Conservation (phyloP, 2,888 invertebrate species). For the Hemithea aestivaria region DNA sequence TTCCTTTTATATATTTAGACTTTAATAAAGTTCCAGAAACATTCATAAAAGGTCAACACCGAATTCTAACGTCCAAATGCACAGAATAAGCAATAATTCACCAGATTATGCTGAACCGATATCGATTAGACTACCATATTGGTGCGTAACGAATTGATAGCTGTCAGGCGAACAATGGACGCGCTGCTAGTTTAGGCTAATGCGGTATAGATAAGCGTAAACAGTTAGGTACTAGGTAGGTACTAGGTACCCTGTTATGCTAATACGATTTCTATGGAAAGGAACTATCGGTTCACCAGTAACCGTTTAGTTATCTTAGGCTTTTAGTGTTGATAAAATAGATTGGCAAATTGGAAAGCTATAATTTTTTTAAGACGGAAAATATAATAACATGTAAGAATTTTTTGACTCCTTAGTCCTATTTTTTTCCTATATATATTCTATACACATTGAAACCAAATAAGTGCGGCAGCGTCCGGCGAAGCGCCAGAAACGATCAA, state of each 20-base stretch:
- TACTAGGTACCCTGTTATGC: slow-evolving; percentile 23
- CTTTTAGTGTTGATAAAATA: too few relatives aligned
- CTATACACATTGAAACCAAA: too few relatives aligned
- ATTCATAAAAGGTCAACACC: slow-evolving; percentile 1
- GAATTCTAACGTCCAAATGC: slow-evolving; percentile 7
- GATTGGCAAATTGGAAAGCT: too few relatives aligned
- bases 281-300: not conserved
- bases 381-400: too few relatives aligned
- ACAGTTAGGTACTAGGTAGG: too few relatives aligned
- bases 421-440: too few relatives aligned
- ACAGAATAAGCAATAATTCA: too few relatives aligned
- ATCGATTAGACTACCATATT: slow-evolving; percentile 23
- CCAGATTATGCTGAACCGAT: slow-evolving; percentile 2
- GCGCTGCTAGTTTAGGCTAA: slow-evolving; percentile 14
- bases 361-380: too few relatives aligned
- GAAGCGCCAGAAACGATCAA: too few relatives aligned
- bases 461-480: too few relatives aligned
- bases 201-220: slow-evolving; percentile 23
- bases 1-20: too few relatives aligned
- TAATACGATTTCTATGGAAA: slow-evolving; percentile 18
- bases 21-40: too few relatives aligned
- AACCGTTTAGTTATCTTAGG: slow-evolving; percentile 3
- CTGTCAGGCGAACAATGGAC: slow-evolving; percentile 28
- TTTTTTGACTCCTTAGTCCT: slow-evolving; percentile 9
- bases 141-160: slow-evolving; percentile 24